These are phyloP conservation scores for Oncorhynchus kisutch DNA, from an alignment of 2,113 vertebrate genomes.

Conservation along the genomic window DNA sequence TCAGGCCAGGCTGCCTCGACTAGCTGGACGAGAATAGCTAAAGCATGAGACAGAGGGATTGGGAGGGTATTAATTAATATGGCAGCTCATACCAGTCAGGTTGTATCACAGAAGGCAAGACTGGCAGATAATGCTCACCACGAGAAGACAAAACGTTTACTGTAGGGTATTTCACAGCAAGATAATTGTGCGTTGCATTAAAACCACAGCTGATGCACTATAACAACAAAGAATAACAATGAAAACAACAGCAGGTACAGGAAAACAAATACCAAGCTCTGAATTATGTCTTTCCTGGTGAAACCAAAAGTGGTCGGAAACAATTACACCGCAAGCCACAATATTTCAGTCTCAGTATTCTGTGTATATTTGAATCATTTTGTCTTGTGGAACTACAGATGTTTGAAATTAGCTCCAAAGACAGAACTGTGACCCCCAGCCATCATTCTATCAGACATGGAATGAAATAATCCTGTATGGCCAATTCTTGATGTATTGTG, in stretches of 20 bases:
- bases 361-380: constrained; percentile 72
- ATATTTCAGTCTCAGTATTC: constrained; percentile 51
- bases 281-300: not conserved
- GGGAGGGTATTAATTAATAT: not conserved
- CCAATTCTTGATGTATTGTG: constrained; percentile 57
- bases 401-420: constrained; percentile 40
- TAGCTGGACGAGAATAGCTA: constrained; percentile 30
- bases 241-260: not conserved
- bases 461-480: constrained; percentile 64
- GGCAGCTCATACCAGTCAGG: constrained; percentile 6
- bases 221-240: not conserved
- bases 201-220: not conserved
- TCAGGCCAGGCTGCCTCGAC: constrained; percentile 32
- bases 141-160: not conserved
- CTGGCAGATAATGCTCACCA: not conserved
- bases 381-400: constrained; percentile 58
- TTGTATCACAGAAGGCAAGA: constrained; percentile 9
- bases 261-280: constrained; percentile 27
- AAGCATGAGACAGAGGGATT: constrained; percentile 32
- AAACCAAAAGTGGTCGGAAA: not conserved
- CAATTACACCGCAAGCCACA: not conserved
- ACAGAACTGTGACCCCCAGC: constrained; percentile 51
- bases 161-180: not conserved
- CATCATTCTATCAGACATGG: constrained; percentile 41
- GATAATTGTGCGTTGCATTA: not conserved